These are phyloP conservation scores for Myathropa florea DNA, from an alignment of 2,888 invertebrate genomes.

Conservation along the genomic window DNA sequence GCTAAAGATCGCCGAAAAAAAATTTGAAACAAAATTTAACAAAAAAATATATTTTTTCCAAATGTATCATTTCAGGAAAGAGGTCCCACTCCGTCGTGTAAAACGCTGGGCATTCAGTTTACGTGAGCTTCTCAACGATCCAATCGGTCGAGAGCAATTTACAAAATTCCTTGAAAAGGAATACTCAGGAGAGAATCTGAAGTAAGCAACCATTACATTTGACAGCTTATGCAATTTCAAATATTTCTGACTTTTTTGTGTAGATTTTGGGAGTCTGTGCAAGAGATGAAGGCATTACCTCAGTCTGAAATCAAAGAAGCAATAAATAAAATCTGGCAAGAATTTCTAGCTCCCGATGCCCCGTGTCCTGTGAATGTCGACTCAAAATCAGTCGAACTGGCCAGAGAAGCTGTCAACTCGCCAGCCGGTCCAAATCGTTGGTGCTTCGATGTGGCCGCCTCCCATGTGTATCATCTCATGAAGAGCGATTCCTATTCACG, in stretches of 20 bases:
- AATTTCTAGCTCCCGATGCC: conserved; percentile 96
- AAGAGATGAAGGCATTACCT: conserved; percentile 93
- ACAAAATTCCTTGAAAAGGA: conserved; percentile 97
- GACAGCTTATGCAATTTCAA: background rate
- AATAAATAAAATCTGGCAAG: conserved; percentile 94
- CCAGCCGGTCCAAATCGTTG: conserved; percentile 91
- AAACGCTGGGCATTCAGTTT: conserved; percentile 98
- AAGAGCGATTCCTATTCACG: conserved; percentile 99
- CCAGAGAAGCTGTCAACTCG: conserved; percentile 87
- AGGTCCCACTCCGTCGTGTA: conserved; percentile 95
- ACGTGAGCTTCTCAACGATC: conserved; percentile 95
- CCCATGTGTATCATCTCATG: conserved; percentile 99
- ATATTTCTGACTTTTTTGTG: conserved; percentile 4
- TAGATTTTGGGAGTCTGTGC: conserved; percentile 97
- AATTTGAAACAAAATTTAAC: too few relatives aligned
- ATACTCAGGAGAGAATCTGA: conserved; percentile 99
- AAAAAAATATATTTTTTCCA: background rate
- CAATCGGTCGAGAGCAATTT: conserved; percentile 98
- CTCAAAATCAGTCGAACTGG: conserved; percentile 92
- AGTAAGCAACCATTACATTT: conserved; percentile 83
- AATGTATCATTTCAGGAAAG: conserved; percentile 84
- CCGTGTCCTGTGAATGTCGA: conserved; percentile 99
- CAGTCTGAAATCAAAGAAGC: conserved; percentile 91
- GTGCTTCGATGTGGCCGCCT: conserved; percentile 98
- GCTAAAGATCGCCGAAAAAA: too few relatives aligned